Percentiles rank a stretch among this genome's conserved stretches.
These are phyloP conservation scores for Meliscaeva auricollis DNA, from an alignment of 2,888 invertebrate genomes.

Conservation along the genomic window DNA sequence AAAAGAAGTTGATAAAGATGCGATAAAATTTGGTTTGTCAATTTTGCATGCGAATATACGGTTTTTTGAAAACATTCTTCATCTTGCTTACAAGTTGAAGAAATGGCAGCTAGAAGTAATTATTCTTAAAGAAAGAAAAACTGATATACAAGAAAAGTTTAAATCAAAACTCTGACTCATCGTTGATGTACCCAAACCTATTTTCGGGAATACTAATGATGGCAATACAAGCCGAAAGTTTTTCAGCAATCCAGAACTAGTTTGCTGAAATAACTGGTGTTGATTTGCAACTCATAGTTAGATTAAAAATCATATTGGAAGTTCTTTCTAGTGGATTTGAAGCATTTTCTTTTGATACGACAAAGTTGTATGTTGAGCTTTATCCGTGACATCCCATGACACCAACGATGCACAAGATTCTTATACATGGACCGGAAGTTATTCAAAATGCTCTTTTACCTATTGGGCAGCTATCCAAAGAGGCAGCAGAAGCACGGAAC, in stretches of 20 bases:
- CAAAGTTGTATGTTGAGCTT: neutral
- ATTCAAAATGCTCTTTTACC: neutral
- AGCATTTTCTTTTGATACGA: neutral
- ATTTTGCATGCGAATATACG: neutral
- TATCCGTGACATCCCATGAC: neutral
- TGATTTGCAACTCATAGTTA: neutral
- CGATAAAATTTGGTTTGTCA: neutral
- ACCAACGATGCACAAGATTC: neutral
- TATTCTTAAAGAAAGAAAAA: neutral
- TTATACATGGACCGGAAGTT: neutral
- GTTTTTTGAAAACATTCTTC: neutral
- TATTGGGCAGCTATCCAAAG: neutral
- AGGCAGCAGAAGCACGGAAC: neutral
- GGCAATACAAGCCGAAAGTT: neutral
- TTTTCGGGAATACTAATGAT: neutral
- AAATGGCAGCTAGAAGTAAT: conserved; percentile 1
- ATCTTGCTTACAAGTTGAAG: neutral
- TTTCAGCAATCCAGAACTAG: no score
- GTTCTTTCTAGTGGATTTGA: neutral
- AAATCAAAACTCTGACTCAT: neutral
- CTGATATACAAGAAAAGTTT: neutral
- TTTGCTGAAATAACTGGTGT: neutral
- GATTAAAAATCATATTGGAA: neutral
- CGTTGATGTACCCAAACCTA: neutral
- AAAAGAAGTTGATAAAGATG: neutral